Percentiles rank a stretch among this genome's conserved stretches.
phyloP scores from a whole-genome alignment of 2,888 invertebrate genomes.

The Scaptomyza parva region DNA sequence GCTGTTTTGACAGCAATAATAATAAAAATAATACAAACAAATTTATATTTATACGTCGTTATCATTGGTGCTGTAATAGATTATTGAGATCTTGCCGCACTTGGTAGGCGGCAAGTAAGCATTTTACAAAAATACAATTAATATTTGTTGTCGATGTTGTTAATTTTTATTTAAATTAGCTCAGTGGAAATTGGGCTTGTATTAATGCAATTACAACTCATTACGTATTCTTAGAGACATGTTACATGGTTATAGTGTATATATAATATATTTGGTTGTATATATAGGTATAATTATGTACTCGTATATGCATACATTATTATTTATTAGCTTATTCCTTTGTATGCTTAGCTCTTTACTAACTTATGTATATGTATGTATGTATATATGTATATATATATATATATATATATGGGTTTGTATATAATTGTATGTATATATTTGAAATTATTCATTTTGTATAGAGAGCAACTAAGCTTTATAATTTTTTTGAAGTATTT shows the following conservation, averaged over 20 bases:
- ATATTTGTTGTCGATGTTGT: conserved; percentile 33
- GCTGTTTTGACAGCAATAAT: too few relatives aligned
- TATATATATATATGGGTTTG: conserved; percentile 9
- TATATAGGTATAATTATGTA: conserved; percentile 36
- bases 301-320: conserved; percentile 33
- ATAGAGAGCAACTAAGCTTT: conserved; percentile 62
- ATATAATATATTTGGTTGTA: conserved; percentile 15
- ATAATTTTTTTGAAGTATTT: conserved; percentile 55
- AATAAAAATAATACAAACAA: too few relatives aligned
- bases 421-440: conserved; percentile 28
- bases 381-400: background rate
- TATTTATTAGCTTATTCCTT: conserved; percentile 36
- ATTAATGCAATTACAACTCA: conserved; percentile 60
- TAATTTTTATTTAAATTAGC: conserved; percentile 56
- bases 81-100: conserved; percentile 30
- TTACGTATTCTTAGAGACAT: conserved; percentile 76
- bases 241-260: conserved; percentile 66
- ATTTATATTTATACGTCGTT: conserved; percentile 25
- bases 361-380: conserved; percentile 44
- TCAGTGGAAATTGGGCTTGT: conserved; percentile 33
- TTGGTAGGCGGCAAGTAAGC: conserved; percentile 65
- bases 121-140: conserved; percentile 57
- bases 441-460: conserved; percentile 47
- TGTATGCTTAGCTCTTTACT: conserved; percentile 52
- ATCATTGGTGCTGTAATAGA: conserved; percentile 20